Conservation (phyloP, 2,797 vertebrate genomes). For the Onychomys torridus region DNA sequence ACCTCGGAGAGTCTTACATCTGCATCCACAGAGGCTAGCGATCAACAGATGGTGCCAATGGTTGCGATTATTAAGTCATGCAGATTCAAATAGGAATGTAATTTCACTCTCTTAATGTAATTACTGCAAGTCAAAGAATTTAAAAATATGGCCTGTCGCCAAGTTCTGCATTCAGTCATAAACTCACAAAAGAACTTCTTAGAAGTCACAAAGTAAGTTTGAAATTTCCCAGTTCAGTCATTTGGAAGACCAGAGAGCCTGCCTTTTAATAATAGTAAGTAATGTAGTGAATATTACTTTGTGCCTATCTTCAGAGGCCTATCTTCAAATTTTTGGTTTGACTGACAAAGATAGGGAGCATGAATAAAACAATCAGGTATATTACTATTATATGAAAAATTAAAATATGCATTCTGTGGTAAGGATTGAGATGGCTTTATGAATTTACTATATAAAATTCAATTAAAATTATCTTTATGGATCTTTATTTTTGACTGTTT, state of each 20-base stretch:
- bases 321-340: neutral
- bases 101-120: slow-evolving; percentile 64
- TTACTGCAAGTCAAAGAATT: slow-evolving; percentile 61
- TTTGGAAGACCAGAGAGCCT: neutral
- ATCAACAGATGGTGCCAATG: slow-evolving; percentile 78
- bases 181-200: slow-evolving; percentile 51
- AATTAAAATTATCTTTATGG: neutral
- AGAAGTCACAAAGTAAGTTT: slow-evolving; percentile 34
- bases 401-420: neutral
- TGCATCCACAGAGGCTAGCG: slow-evolving; percentile 56
- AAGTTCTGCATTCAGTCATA: slow-evolving; percentile 64
- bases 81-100: slow-evolving; percentile 67
- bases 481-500: slow-evolving; percentile 23
- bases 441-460: neutral
- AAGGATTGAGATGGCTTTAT: neutral
- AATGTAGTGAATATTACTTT: neutral
- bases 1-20: slow-evolving; percentile 66
- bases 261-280: neutral
- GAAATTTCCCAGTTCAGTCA: slow-evolving; percentile 33
- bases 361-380: neutral
- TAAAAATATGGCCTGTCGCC: slow-evolving; percentile 56
- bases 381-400: neutral
- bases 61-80: slow-evolving; percentile 51
- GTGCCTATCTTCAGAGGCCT: neutral
- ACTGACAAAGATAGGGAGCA: neutral